Evolutionary conservation across 2,113 vertebrate species (phyloP), one percentile per base, ranked within the genome.

Genomic region (Tretioscincus oriximinensis): DNA sequence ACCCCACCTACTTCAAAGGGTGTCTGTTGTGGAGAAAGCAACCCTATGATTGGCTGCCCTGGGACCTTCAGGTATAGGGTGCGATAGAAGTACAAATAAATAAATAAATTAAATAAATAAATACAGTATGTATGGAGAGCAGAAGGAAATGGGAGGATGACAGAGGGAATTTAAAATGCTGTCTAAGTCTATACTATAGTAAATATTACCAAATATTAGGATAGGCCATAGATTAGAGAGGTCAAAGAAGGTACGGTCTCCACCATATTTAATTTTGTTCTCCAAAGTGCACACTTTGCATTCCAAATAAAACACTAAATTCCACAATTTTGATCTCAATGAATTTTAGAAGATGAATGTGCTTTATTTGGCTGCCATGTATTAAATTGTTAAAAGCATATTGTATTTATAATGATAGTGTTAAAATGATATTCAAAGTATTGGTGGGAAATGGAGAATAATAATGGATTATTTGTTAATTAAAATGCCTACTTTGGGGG

Each of bases 231-330:
- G 18, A 41, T 41, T 20, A 35, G 16, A 18, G 3, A 68, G 16
- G 21, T 67, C 65, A 12, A 65, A 65, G 4, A 12, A 65, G 64
- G 10, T 28, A 67, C 2, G 5, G 87, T 91, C 84, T 93, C 73
- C 71, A 58, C 89, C 81, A 92, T 14, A 51, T 51, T 93, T 82
- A 78, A 90, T 82, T 31, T 90, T 90, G 83, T 87, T 83, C 88
- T 91, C 84, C 87, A 41, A 41, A 41, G 35, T 18, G 54, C 89
- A 90, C 80, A 89, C 74, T 84, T 84, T 89, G 49, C 73, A 81
- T 64, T 80, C 78, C 80, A 84, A 88, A 78, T 90, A 91, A 94
- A 87, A 89, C 70, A 60, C 45, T 35, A 14, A 85, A 88, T 87
- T 85, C 84, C 78, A 86, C 74, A 61, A 70, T 14, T 10, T 86